Evolutionary conservation across 1,140 invertebrate genomes (phyloP).

Genomic region (Zaprionus davidi): DNA sequence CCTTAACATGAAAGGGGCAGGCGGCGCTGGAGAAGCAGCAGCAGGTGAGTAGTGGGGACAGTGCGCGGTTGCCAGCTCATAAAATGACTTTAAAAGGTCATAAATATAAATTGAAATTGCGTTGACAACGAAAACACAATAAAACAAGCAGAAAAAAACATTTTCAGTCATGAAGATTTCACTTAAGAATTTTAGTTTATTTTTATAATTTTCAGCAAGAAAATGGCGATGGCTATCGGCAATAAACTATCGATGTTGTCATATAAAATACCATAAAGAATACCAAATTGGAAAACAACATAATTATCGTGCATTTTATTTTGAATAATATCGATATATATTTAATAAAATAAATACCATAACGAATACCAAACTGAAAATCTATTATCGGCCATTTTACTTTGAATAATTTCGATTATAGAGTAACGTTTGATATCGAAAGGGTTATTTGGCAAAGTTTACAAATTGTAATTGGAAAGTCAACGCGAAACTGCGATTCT

Average conservation of each 20-base stretch:
- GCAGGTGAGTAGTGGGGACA: not conserved
- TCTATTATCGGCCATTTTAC: not conserved
- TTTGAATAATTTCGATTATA: not conserved
- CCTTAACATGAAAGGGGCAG: slow-evolving; percentile 38
- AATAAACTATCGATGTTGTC: no score
- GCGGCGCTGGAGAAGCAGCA: not conserved
- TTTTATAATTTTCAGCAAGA: no score
- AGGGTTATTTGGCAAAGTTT: not conserved
- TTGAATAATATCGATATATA: not conserved
- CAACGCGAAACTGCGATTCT: not conserved
- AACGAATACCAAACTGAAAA: no score
- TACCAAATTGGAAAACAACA: no score
- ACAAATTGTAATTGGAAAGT: slow-evolving; percentile 4
- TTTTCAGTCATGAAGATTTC: not conserved
- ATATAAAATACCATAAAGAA: no score
- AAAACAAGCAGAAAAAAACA: slow-evolving; percentile 25
- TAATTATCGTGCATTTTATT: no score
- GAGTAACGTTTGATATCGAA: not conserved
- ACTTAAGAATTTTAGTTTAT: not conserved
- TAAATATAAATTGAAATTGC: slow-evolving; percentile 81
- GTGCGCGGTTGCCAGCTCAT: slow-evolving; percentile 64
- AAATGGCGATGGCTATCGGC: no score
- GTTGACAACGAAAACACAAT: slow-evolving; percentile 53
- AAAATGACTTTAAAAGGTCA: slow-evolving; percentile 70
- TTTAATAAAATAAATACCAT: not conserved